A percentile compares a stretch with the other conserved stretches of the same genome.
Conservation (phyloP, 2,888 invertebrate genomes). For the Drosophila atripex region DNA sequence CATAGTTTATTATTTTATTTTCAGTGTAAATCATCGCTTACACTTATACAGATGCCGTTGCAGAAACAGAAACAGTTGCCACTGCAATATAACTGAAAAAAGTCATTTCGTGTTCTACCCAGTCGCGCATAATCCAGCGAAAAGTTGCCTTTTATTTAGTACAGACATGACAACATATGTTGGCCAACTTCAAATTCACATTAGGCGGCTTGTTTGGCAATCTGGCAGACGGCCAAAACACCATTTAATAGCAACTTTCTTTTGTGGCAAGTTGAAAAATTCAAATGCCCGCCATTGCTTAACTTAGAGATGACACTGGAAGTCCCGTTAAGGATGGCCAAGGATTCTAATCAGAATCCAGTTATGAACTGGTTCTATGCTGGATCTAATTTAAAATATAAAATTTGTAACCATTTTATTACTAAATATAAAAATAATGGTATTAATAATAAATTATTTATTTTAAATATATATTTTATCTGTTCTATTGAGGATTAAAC, state of each 20-base stretch:
- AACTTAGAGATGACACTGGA: neutral
- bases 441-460: neutral
- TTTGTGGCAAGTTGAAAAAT: neutral
- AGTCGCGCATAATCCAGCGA: slow-evolving; percentile 59
- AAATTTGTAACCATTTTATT: no score
- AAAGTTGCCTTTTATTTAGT: slow-evolving; percentile 71
- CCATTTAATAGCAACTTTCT: neutral
- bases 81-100: slow-evolving; percentile 30
- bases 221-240: slow-evolving; percentile 13
- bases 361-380: neutral
- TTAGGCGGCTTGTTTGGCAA: slow-evolving; percentile 35
- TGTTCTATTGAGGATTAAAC: neutral
- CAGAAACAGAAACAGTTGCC: slow-evolving; percentile 20
- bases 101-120: slow-evolving; percentile 34
- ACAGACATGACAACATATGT: slow-evolving; percentile 41
- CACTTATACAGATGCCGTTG: slow-evolving; percentile 16
- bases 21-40: neutral
- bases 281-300: neutral
- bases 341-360: neutral
- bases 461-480: neutral
- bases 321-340: neutral
- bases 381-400: no score
- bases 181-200: slow-evolving; percentile 52
- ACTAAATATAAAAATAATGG: neutral
- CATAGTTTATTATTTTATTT: neutral